Evolutionary conservation across 2,113 vertebrate species (phyloP), one percentile per base, ranked within the genome.

Genomic region (Echinops telfairi): DNA sequence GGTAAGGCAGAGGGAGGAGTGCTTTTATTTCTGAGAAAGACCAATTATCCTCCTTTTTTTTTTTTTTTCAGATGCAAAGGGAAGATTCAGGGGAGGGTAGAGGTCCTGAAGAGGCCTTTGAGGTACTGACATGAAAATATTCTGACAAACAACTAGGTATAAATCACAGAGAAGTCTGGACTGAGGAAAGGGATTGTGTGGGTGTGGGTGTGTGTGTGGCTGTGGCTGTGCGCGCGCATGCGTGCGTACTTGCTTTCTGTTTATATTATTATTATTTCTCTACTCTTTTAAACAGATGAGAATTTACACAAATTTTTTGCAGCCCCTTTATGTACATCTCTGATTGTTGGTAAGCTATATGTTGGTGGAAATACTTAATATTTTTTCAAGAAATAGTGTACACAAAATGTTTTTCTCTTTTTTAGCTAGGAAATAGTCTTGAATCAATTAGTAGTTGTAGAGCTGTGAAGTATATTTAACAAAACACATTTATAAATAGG

Each of bases 381-480:
- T 53, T 53, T 33, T 87, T 85, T 86, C 38, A 73, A 73, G 81
- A 40, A 90, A 53, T 38, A 16, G 17, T 73, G 11, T 57, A 29
- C 80, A 70, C 66, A 75, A 79, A 92, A 81, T 81, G 23, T 93
- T 78, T 33, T 43, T 38, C 16, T 89, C 57, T 91, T 88, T 83
- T 75, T 90, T 78, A n/a, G 31, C 33, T 82, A 70, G 76, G 57
- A 92, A 75, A 53, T 90, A 89, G 90, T 40, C 62, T 10, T 94
- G 53, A 92, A 80, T 66, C 20, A 78, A 17, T 81, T 66, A 80
- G 36, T 1, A 70, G 36, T 92, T 53, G 36, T 79, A 80, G 36
- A 92, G 4, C 36, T 85, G 1, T 57, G 90, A 40, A 47, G 60
- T 86, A 86, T 40, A 6, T 77, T 89, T 89, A 91, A 81, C 85